These are phyloP conservation scores for Rhinopithecus roxellana DNA, from an alignment of 2,113 vertebrate genomes.

Conservation along the genomic window DNA sequence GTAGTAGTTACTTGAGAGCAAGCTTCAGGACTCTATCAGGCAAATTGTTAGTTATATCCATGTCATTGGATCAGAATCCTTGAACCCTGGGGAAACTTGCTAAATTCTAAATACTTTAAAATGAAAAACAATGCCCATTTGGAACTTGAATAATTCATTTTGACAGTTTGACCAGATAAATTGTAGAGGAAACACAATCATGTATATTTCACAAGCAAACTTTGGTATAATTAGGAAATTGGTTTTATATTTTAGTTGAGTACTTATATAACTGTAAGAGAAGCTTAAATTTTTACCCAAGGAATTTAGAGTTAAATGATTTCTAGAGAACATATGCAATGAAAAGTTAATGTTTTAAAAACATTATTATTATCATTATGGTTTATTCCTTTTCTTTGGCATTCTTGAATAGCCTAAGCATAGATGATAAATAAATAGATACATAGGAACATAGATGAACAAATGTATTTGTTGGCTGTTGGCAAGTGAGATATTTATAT, in stretches of 20 bases:
- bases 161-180: neutral
- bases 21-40: neutral
- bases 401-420: constrained; percentile 8
- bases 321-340: neutral
- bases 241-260: neutral
- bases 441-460: neutral
- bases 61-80: neutral
- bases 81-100: neutral
- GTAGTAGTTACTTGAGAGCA: neutral
- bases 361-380: neutral
- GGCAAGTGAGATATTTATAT: constrained; percentile 2
- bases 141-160: neutral
- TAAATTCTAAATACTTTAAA: neutral
- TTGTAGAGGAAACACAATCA: neutral
- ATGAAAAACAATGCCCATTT: neutral
- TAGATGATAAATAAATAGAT: neutral
- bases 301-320: neutral
- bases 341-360: neutral
- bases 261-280: neutral
- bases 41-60: neutral
- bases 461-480: neutral
- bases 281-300: neutral
- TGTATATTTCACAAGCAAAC: neutral
- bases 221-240: neutral
- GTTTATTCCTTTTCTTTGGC: neutral